Base-by-base conservation (phyloP, 2,888 invertebrate species). In the Drosophila setosimentum region DNA sequence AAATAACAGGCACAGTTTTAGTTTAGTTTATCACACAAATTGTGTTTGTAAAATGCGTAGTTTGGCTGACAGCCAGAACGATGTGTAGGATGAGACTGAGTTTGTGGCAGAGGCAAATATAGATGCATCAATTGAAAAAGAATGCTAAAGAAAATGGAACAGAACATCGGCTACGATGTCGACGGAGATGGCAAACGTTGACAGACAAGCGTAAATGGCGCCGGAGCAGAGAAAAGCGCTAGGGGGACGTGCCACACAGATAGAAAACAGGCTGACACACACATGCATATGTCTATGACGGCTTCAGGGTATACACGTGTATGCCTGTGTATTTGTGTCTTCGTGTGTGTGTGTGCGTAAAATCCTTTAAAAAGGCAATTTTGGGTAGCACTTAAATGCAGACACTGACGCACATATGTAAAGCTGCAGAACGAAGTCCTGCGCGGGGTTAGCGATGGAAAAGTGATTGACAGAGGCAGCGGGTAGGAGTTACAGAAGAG, bases 361-460 rank as follows among this genome's bases (percentile, higher is more conserved):
- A 87, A 87, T 90, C 90, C 90, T 90, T 87, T 90, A 89, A 87
- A 87, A 87, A 89, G 90, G 90, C 90, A 90, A 87, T 90, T 85
- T 87, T 73, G 90, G 83, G 68, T 82, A 89, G 87, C 90, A 87
- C 87, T 87, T 87, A 89, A 90, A 87, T 87, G 90, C 89, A 87
- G 90, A 86, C 87, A 82, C 72, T 61, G 66, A 70, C 40, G 61
- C 29, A 24, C 57, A 58, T 40, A 35, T 48, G 27, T 45, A 51
- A 63, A 51, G 68, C 68, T 68, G 60, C 45, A 64, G 62, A 72
- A 64, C 54, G 55, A 70, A 65, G 66, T 67, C 75, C 72, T 69
- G 78, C 49, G 71, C 66, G 40, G 76, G 76, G 68, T 60, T 18
- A 54, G 63, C 37, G 70, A 21, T n/a, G 40, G 45, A 53, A 63